Conservation (phyloP, 2,113 vertebrate genomes). For the Candoia aspera region DNA sequence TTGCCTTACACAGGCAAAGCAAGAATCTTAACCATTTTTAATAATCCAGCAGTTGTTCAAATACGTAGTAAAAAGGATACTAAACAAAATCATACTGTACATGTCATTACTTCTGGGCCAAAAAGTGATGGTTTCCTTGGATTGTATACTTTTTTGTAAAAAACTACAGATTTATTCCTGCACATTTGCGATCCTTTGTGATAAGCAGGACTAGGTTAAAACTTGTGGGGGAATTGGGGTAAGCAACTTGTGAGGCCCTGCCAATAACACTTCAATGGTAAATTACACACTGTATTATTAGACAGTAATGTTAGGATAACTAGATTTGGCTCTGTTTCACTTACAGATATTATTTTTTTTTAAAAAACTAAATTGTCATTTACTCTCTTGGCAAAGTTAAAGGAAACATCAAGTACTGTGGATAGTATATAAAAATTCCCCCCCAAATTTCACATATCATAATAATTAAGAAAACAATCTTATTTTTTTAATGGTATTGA, state of each 20-base stretch:
- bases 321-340: neutral
- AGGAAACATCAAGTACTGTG: neutral
- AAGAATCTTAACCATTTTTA: neutral
- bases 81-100: neutral
- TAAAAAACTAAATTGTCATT: neutral
- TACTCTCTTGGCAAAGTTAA: neutral
- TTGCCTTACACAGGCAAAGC: neutral
- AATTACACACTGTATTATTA: neutral
- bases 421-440: neutral
- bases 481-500: neutral
- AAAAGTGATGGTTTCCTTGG: slow-evolving; percentile 26
- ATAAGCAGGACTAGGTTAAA: neutral
- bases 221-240: neutral
- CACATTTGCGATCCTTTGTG: neutral
- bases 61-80: neutral
- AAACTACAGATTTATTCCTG: slow-evolving; percentile 9
- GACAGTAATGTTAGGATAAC: neutral
- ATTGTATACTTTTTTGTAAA: slow-evolving; percentile 17
- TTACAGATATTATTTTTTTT: neutral
- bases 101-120: slow-evolving; percentile 15
- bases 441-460: neutral
- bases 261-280: neutral
- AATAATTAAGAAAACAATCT: neutral
- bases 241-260: neutral
- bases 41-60: neutral